These are phyloP conservation scores for Danio aesculapii DNA, from an alignment of 2,797 vertebrate species.

Conservation along the genomic window DNA sequence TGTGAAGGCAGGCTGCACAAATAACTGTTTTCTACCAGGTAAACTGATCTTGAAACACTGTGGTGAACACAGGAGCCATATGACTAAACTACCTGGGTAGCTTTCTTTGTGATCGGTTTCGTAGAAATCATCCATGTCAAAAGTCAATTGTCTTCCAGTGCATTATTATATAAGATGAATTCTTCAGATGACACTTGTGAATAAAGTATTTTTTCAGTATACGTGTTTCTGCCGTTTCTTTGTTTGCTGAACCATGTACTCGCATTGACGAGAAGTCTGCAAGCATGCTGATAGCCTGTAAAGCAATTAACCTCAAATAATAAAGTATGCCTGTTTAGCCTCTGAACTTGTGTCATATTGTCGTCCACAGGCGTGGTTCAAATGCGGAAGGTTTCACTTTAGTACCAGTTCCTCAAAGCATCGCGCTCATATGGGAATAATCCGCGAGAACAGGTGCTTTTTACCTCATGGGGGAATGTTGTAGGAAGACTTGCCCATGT, in stretches of 20 bases:
- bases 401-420: background rate
- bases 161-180: conserved; percentile 46
- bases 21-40: conserved; percentile 36
- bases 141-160: conserved; percentile 56
- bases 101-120: conserved; percentile 41
- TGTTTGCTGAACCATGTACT: conserved; percentile 8
- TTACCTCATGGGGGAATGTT: conserved; percentile 50
- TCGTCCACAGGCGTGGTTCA: conserved; percentile 49
- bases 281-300: conserved; percentile 23
- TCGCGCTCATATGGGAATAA: background rate
- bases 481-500: conserved; percentile 42
- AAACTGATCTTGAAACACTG: conserved; percentile 42
- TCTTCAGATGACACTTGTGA: conserved; percentile 54
- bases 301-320: conserved; percentile 17
- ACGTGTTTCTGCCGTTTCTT: conserved; percentile 36
- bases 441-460: background rate
- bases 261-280: background rate
- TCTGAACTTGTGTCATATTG: conserved; percentile 21
- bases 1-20: conserved; percentile 44
- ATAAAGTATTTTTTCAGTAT: conserved; percentile 63
- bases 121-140: conserved; percentile 47
- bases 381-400: conserved; percentile 55
- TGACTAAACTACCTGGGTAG: conserved; percentile 39
- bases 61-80: conserved; percentile 46
- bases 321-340: conserved; percentile 32